Evolutionary conservation across 2,797 vertebrate genomes (phyloP).

Genomic region (Labeo calbasu): DNA sequence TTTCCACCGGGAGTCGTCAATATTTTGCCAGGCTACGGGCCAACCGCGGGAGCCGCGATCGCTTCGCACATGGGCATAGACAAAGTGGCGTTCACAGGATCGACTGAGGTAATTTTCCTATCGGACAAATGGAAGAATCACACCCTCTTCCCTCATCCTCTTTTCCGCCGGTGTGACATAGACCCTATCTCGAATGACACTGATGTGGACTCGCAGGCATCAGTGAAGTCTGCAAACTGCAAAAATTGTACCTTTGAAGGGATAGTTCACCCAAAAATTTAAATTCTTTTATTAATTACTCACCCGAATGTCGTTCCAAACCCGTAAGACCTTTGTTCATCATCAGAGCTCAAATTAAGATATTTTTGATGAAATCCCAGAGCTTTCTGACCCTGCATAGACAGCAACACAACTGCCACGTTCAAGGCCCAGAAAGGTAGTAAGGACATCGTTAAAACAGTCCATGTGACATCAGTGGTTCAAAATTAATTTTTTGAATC

Average conservation of each 20-base stretch:
- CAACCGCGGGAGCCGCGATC: constrained; percentile 93
- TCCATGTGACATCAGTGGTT: too few species aligned
- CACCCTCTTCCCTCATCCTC: constrained; percentile 37
- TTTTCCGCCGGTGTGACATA: constrained; percentile 63
- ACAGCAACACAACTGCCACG: too few species aligned
- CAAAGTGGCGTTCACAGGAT: constrained; percentile 99
- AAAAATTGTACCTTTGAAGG: neutral
- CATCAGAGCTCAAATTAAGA: too few species aligned
- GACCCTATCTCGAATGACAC: neutral
- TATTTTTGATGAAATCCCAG: too few species aligned
- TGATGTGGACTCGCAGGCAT: neutral
- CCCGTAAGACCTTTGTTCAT: too few species aligned
- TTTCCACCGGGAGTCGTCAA: constrained; percentile 99
- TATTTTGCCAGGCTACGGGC: constrained; percentile 98
- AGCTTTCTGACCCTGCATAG: too few species aligned
- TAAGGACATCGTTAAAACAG: too few species aligned
- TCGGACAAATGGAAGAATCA: constrained; percentile 49
- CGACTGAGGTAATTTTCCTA: constrained; percentile 86
- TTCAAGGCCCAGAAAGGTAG: too few species aligned
- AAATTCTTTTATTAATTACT: too few species aligned
- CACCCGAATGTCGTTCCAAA: too few species aligned
- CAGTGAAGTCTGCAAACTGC: neutral
- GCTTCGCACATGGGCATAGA: constrained; percentile 94
- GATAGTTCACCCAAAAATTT: too few species aligned
- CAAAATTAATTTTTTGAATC: too few species aligned